A percentile compares a stretch with the other conserved stretches of the same genome.
These are phyloP conservation scores for Caenorhabditis brenneri DNA, from an alignment of 1,140 invertebrate genomes.

Conservation along the genomic window DNA sequence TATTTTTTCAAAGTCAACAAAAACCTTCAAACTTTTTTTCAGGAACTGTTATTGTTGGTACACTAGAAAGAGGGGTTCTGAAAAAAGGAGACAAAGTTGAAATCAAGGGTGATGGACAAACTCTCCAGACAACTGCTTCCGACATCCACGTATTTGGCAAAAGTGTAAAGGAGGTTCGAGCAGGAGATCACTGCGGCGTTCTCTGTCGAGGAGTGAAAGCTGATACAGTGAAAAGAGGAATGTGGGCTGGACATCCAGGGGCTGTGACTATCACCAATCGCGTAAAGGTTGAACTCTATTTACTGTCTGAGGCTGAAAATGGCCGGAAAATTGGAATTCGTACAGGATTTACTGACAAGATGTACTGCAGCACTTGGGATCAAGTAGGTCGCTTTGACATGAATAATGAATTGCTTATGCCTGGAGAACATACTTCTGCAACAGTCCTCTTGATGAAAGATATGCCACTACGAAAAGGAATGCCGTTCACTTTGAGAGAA, in stretches of 20 bases:
- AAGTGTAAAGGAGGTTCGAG: slow-evolving; percentile 74
- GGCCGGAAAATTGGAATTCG: slow-evolving; percentile 63
- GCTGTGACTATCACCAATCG: slow-evolving; percentile 79
- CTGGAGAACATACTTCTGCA: slow-evolving; percentile 62
- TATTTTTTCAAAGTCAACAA: neutral
- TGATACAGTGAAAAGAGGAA: slow-evolving; percentile 79
- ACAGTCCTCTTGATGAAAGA: slow-evolving; percentile 60
- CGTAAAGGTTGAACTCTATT: slow-evolving; percentile 84
- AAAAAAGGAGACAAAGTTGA: slow-evolving; percentile 87
- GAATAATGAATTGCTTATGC: slow-evolving; percentile 63
- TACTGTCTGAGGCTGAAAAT: slow-evolving; percentile 80
- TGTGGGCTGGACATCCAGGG: slow-evolving; percentile 80
- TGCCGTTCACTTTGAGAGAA: slow-evolving; percentile 61
- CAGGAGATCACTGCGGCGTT: slow-evolving; percentile 87
- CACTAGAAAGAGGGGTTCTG: slow-evolving; percentile 81
- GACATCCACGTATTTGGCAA: slow-evolving; percentile 71
- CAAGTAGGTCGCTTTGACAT: slow-evolving; percentile 60
- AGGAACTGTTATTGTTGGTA: slow-evolving; percentile 87
- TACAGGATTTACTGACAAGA: slow-evolving; percentile 59
- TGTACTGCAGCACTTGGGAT: slow-evolving; percentile 68
- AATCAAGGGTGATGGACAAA: slow-evolving; percentile 86
- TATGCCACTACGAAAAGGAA: slow-evolving; percentile 58
- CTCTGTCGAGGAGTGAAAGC: slow-evolving; percentile 81
- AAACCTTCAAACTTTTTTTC: neutral
- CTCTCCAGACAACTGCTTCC: slow-evolving; percentile 77